Base-by-base conservation (phyloP, 2,113 vertebrate species). In the Petaurus breviceps region DNA sequence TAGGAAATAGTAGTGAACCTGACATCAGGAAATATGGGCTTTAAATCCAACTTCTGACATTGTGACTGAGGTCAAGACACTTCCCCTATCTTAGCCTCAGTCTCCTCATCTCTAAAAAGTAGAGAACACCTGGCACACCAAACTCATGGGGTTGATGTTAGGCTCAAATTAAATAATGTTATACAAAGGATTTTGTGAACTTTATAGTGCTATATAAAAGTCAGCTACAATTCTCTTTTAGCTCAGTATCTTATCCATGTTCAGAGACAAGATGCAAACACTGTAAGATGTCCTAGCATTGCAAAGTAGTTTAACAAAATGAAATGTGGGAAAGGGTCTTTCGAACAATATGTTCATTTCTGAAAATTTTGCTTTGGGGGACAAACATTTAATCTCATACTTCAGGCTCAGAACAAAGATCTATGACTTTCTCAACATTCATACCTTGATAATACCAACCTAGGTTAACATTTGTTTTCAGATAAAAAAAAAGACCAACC, bases 381-480 rank as follows among this genome's bases (percentile, higher is more conserved):
- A 2, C 54, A 31, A 54, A 52, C 84, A 95, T 90, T 43, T 96
- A 94, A 96, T 91, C 61, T 50, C 53, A 96, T 26, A 91, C 50
- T 12, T 93, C 92, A 89, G 46, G n/a, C 57, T 94, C 53, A 94
- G 22, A 96, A 93, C 22, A 61, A 96, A 97, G 50, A 77, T 92
- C 55, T 51, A 10, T 95, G 93, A 96, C 96, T 49, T 92, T 97
- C 89, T 53, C 24, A 95, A 95, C 3, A 96, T 84, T 43, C 68
- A 43, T 8, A 43, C 5, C 2, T 23, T 84, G 19, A 84, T 84
- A 16, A 43, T 43, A 37, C 12, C 14, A 84, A 90, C n/a, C 22
- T 26, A 95, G 43, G 53, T 97, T 95, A 37, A 46, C 46, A 94
- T 95, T 95, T 96, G 25, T 96, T 95, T 94, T 93, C 77, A 94